phyloP scores from a whole-genome alignment of 2,888 invertebrate species.

The Ormyrus rosae region DNA sequence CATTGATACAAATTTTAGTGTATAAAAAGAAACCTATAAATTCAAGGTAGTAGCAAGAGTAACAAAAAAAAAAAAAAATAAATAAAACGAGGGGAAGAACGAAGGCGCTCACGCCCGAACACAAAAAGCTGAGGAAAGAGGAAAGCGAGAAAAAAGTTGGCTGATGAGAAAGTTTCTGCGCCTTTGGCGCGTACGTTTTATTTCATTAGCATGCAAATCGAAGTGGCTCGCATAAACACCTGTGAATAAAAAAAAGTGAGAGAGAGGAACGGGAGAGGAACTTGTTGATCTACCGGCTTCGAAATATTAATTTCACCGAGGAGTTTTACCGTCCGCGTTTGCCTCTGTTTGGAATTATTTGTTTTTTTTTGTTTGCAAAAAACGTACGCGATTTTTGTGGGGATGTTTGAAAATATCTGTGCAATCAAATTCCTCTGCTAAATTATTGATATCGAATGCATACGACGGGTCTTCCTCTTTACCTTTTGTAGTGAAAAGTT shows the following conservation, averaged over 20 bases:
- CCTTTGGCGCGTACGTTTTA: constrained; percentile 13
- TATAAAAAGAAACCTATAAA: constrained; percentile 13
- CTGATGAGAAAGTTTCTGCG: constrained; percentile 12
- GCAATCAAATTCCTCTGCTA: too few relatives aligned
- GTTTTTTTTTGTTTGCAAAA: too few relatives aligned
- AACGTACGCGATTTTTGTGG: too few relatives aligned
- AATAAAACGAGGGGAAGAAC: background rate
- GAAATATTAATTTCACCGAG: constrained; percentile 22
- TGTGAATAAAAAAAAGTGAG: background rate
- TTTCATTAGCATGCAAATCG: constrained; percentile 39
- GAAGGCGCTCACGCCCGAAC: background rate
- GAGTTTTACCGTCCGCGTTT: constrained; percentile 18
- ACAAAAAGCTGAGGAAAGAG: background rate
- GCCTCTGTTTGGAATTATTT: background rate
- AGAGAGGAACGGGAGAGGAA: background rate
- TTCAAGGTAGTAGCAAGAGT: background rate
- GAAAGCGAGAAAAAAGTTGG: background rate
- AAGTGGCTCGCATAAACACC: constrained; percentile 10
- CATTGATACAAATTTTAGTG: background rate
- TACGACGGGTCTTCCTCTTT: too few relatives aligned
- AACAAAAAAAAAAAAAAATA: background rate
- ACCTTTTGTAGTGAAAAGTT: too few relatives aligned
- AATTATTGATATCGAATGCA: too few relatives aligned
- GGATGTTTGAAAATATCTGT: too few relatives aligned
- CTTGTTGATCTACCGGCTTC: background rate